Evolutionary conservation across 2,113 vertebrate species (phyloP).

Genomic region (Calonectris borealis): DNA sequence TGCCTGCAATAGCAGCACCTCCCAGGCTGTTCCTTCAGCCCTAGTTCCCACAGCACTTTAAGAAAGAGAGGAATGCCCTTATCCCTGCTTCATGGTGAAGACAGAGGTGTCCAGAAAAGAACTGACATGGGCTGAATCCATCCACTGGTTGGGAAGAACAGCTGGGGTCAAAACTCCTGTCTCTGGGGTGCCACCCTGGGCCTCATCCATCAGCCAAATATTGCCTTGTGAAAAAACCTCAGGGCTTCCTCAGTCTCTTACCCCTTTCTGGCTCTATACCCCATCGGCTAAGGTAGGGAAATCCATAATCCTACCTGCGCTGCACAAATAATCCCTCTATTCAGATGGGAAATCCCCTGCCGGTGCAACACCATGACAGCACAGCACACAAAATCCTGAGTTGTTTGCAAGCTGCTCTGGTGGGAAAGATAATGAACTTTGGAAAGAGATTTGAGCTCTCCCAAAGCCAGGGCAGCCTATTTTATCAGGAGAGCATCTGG

Average conservation of each 20-base stretch:
- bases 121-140: neutral
- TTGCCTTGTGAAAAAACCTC: neutral
- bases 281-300: neutral
- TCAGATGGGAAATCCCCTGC: neutral
- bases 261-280: neutral
- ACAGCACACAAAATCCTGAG: neutral
- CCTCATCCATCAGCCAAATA: neutral
- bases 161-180: neutral
- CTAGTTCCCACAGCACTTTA: neutral
- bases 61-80: neutral
- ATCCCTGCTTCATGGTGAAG: neutral
- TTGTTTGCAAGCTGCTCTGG: neutral
- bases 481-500: neutral
- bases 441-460: neutral
- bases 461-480: neutral
- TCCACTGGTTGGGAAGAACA: neutral
- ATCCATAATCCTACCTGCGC: neutral
- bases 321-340: neutral
- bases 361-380: neutral
- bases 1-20: neutral
- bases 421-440: neutral
- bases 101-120: neutral
- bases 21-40: neutral
- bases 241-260: rapidly evolving
- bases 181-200: neutral